A percentile compares a stretch with the other conserved stretches of the same genome.
phyloP scores from a whole-genome alignment of 1,140 invertebrate genomes.

The Lepidotrigona ventralis region DNA sequence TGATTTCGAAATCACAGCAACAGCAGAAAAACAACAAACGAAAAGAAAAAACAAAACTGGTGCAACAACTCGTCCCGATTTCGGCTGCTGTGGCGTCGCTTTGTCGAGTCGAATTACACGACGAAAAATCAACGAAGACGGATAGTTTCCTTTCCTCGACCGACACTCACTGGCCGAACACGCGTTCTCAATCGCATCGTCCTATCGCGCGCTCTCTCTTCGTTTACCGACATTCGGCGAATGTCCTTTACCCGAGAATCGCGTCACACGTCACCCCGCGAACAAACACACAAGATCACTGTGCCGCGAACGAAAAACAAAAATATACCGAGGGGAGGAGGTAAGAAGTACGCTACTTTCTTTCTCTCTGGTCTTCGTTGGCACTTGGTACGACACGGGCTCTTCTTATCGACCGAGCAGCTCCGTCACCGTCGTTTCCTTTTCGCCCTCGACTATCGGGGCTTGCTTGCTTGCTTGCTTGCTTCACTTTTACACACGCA shows the following conservation, averaged over 20 bases:
- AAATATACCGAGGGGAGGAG: not conserved
- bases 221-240: slow-evolving; percentile 33
- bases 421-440: slow-evolving; percentile 22
- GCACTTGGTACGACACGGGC: not conserved
- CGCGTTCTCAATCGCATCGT: slow-evolving; percentile 38
- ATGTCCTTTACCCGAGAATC: not conserved
- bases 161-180: slow-evolving; percentile 5
- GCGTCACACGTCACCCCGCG: not conserved
- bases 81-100: too few species aligned
- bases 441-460: slow-evolving; percentile 20
- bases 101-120: not conserved
- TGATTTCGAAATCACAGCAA: not conserved
- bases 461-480: slow-evolving; percentile 2
- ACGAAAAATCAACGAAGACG: slow-evolving; percentile 31
- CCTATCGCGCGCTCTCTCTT: not conserved
- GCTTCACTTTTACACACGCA: slow-evolving; percentile 23
- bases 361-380: slow-evolving; percentile 2
- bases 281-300: not conserved
- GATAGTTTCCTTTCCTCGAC: slow-evolving; percentile 40
- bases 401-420: slow-evolving; percentile 36
- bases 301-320: not conserved
- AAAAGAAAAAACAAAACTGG: not conserved
- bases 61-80: not conserved
- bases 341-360: slow-evolving; percentile 5
- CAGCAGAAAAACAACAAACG: slow-evolving; percentile 1